Base-by-base conservation (phyloP, 2,797 vertebrate genomes). In the Protonibea diacanthus region DNA sequence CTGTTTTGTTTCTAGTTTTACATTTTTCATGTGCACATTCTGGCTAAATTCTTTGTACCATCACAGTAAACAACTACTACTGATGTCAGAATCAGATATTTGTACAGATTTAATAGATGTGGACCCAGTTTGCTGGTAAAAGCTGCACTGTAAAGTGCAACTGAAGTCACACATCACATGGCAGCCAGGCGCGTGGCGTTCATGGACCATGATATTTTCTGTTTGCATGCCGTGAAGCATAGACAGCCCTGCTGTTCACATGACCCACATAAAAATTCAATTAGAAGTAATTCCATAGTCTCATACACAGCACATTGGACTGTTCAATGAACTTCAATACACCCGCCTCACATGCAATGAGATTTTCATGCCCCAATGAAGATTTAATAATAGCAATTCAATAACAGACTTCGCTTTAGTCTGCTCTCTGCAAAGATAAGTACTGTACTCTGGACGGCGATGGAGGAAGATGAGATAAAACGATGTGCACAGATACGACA, bases 251-350 rank as follows among this genome's bases (percentile, higher is more conserved):
- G 27, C 68, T 61, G 59, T 72, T 88, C 84, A 86, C 71, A 76
- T 33, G 62, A 21, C 25, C 13, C 29, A 52, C 78, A 85, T 81
- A 65, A 90, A 92, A 93, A 91, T 86, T 80, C 21, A 92, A 91
- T 93, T 89, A 92, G 70, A 71, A 85, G 77, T 66, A 48, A 84
- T 88, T 84, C 76, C 80, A 88, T 77, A 76, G 44, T 72, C 80
- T 80, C 78, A 71, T 84, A 76, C 67, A 61, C 48, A 84, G 71
- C 52, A 75, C 80, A 77, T 20, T 71, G 66, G 68, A 74, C 82
- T 86, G 79, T 79, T 88, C 86, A 90, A 74, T 89, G 83, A 89
- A 88, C 85, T 88, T 83, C 80, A 85, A 73, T 84, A 83, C 65
- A 79, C 56, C 53, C n/a, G n/a, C 47, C 40, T 79, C 62, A 71